Conservation (phyloP, 2,113 vertebrate genomes). For the Phalacrocorax aristotelis region DNA sequence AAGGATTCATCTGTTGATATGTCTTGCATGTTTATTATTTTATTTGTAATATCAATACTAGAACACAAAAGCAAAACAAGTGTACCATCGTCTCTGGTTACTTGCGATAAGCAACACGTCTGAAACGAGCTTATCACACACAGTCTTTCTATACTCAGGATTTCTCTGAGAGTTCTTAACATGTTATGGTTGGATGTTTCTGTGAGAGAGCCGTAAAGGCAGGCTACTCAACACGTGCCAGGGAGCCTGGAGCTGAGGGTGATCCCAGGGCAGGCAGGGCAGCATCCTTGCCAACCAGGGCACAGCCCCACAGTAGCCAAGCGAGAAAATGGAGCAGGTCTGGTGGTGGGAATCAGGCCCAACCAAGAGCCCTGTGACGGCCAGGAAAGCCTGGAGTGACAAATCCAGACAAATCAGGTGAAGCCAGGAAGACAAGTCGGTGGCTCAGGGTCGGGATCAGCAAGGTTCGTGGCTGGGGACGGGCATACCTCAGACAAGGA, state of each 20-base stretch:
- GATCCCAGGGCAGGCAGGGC: not conserved
- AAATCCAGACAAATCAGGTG: not conserved
- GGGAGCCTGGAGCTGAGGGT: not conserved
- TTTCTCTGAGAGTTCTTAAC: not conserved
- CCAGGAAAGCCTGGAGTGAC: not conserved
- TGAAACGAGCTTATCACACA: not conserved
- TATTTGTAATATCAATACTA: not conserved
- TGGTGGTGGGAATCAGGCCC: not conserved
- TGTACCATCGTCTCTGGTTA: not conserved
- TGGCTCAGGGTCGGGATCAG: not conserved
- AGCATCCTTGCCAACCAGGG: not conserved
- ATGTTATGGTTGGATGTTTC: not conserved
- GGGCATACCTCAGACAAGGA: not conserved
- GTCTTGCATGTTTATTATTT: not conserved
- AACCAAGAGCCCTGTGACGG: not conserved
- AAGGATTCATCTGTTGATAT: not conserved
- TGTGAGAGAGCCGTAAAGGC: not conserved
- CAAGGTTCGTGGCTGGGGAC: not conserved
- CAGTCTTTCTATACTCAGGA: not conserved
- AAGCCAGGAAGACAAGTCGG: not conserved
- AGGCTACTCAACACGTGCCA: not conserved
- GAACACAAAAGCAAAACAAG: not conserved
- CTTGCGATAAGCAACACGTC: not conserved
- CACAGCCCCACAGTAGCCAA: not conserved
- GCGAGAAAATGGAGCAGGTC: fast-evolving